phyloP scores from a whole-genome alignment of 2,888 invertebrate species.

The Dioctria rufipes region DNA sequence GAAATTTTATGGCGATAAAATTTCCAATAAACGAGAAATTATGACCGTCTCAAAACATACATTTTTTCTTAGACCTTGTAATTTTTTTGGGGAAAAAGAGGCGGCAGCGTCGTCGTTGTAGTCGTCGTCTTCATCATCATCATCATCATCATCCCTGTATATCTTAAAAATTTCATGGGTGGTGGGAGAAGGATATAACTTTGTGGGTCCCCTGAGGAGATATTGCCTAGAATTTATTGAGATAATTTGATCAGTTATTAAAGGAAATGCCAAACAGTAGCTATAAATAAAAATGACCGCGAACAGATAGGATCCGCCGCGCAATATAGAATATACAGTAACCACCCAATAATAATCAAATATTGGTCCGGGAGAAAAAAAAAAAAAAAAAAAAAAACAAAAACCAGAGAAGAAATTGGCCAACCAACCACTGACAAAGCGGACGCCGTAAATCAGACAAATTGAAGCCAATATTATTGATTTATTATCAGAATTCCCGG shows the following conservation, averaged over 20 bases:
- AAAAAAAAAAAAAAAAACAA: no score
- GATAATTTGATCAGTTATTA: slow-evolving; percentile 58
- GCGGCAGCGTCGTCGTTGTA: no score
- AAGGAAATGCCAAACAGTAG: slow-evolving; percentile 55
- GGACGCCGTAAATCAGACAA: slow-evolving; percentile 57
- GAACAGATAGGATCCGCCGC: slow-evolving; percentile 49
- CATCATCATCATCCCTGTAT: no score
- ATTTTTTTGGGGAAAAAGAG: not conserved
- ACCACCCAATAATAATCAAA: not conserved
- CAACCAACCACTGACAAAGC: slow-evolving; percentile 54
- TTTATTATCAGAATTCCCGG: slow-evolving; percentile 54
- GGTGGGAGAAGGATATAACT: not conserved
- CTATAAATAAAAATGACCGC: slow-evolving; percentile 55
- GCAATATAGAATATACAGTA: not conserved
- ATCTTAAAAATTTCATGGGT: not conserved
- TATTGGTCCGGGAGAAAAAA: not conserved
- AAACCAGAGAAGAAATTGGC: slow-evolving; percentile 37
- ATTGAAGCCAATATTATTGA: slow-evolving; percentile 57
- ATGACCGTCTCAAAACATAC: not conserved
- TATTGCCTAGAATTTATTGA: slow-evolving; percentile 55
- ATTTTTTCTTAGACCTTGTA: slow-evolving; percentile 20
- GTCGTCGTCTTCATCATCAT: no score
- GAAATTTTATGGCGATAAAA: slow-evolving; percentile 17
- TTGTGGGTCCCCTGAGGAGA: slow-evolving; percentile 39
- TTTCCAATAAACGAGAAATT: slow-evolving; percentile 10